phyloP scores from a whole-genome alignment of 1,140 invertebrate genomes.

The Eurosta solidaginis region DNA sequence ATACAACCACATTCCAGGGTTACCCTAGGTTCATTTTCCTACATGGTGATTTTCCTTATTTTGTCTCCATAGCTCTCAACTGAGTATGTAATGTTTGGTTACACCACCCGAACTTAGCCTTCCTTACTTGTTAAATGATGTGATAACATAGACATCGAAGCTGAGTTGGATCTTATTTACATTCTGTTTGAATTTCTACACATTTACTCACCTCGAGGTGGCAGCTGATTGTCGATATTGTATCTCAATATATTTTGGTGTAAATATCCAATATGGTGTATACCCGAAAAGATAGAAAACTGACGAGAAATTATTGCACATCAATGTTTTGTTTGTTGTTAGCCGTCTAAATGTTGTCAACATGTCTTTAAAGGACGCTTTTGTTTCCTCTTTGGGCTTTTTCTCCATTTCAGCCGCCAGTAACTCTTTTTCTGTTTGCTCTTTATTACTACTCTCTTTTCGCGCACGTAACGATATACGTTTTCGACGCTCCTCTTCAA shows the following conservation, averaged over 20 bases:
- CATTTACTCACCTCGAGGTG: slow-evolving; percentile 62
- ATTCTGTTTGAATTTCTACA: too few species aligned
- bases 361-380: slow-evolving; percentile 66
- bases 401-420: slow-evolving; percentile 41
- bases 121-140: too few species aligned
- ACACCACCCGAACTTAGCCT: too few species aligned
- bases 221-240: slow-evolving; percentile 76
- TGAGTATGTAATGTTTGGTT: too few species aligned
- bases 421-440: slow-evolving; percentile 42
- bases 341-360: slow-evolving; percentile 67
- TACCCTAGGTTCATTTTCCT: too few species aligned
- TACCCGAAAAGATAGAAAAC: slow-evolving; percentile 75
- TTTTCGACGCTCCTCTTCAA: slow-evolving; percentile 54
- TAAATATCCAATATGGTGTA: slow-evolving; percentile 76
- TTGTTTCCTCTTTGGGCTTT: slow-evolving; percentile 39
- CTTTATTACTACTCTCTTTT: neutral
- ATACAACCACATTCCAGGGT: too few species aligned
- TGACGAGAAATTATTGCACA: slow-evolving; percentile 71
- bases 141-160: too few species aligned
- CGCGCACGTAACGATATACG: slow-evolving; percentile 21
- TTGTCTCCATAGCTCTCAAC: too few species aligned
- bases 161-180: neutral
- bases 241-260: slow-evolving; percentile 78
- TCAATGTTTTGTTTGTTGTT: slow-evolving; percentile 68
- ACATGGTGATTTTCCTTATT: too few species aligned